phyloP scores from a whole-genome alignment of 2,888 invertebrate species.

The Limnephilus marmoratus region DNA sequence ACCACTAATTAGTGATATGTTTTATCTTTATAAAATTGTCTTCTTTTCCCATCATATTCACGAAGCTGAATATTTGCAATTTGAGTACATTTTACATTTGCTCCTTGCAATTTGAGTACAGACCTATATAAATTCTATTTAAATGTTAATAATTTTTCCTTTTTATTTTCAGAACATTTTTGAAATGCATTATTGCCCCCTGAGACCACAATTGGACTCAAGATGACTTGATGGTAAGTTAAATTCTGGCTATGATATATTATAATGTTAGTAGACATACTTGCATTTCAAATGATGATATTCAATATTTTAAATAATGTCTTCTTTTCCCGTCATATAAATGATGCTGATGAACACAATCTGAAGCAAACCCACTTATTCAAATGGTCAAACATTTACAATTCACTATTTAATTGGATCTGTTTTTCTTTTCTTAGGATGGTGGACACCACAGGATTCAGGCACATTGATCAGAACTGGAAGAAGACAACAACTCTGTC shows the following conservation, averaged over 20 bases:
- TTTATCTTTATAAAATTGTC: too few relatives aligned
- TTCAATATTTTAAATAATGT: constrained; percentile 69
- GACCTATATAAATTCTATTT: background rate
- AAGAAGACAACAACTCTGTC: background rate
- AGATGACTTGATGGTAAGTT: background rate
- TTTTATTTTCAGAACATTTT: constrained; percentile 18
- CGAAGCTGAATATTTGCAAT: background rate
- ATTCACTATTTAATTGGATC: background rate
- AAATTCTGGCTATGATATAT: background rate
- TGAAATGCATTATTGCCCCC: background rate
- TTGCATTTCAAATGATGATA: constrained; percentile 60
- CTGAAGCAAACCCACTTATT: background rate
- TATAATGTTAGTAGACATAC: background rate
- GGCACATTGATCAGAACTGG: background rate
- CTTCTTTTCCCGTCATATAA: constrained; percentile 77
- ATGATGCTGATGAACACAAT: constrained; percentile 69
- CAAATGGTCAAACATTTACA: background rate
- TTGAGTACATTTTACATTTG: too few relatives aligned
- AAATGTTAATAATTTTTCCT: background rate
- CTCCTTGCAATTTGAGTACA: background rate
- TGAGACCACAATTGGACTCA: background rate
- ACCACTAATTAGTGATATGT: too few relatives aligned
- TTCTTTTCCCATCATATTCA: background rate
- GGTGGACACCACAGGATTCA: background rate
- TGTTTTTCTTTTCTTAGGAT: background rate